Evolutionary conservation across 1,140 invertebrate genomes (phyloP), one percentile per base, ranked within the genome.

Genomic region (Fopius arisanus): DNA sequence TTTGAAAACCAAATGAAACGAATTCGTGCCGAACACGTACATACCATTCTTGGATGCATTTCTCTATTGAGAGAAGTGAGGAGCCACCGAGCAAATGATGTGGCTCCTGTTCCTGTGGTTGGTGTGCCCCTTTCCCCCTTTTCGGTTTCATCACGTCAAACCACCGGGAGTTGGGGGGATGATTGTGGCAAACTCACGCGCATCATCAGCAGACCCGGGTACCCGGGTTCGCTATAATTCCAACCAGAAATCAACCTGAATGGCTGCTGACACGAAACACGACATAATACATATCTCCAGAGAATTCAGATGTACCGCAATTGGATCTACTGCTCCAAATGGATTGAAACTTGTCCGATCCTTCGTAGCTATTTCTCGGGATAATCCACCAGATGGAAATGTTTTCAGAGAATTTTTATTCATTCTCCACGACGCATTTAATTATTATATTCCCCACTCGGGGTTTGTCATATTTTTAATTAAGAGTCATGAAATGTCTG

Each of bases 221-320:
- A 10, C 54, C 6, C 5, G 19, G 54, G 23, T 23, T 23, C 21
- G 10, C 54, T 59, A 59, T 59, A 59, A 59, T 59, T 59, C 54
- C 23, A 59, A 59, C 19, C 54, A 59, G 54, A 59, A 28, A 59
- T 59, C 54, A 59, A 59, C 54, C 54, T 59, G 54, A 59, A 59
- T 59, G 23, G 54, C 54, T 28, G 19, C 23, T 59, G 54, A 59
- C 54, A 59, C 54, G 54, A 59, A 59, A 59, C 23, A 59, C 54
- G 54, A 59, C 23, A 26, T 59, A 26, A 59, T 59, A 59, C 54
- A 28, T 59, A 59, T 59, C 54, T n/a, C 43, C 3, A 26, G 23
- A 23, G 54, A 28, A 26, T 26, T 59, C 5, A 59, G 19, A 51
- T 51, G 14, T 51, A 19, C 19, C 54, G 23, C 54, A 59, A 59